These are phyloP conservation scores for Isoperla grammatica DNA, from an alignment of 2,888 invertebrate genomes.

Conservation along the genomic window DNA sequence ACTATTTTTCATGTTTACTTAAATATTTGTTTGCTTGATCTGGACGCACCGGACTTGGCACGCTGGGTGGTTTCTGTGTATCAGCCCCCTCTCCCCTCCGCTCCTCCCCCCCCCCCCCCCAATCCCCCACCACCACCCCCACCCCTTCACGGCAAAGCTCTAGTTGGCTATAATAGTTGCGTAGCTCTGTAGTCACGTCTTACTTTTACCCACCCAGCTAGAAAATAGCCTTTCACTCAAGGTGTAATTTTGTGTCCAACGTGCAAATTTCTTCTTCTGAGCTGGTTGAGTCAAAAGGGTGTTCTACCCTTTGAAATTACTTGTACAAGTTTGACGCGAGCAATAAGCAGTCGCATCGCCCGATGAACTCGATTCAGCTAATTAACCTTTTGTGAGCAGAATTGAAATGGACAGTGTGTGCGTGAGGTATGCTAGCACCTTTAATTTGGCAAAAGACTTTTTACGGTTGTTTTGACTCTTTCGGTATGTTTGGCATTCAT, in stretches of 20 bases:
- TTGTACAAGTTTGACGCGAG: slow-evolving; percentile 9
- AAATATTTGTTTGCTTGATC: too few relatives aligned
- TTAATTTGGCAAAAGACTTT: slow-evolving; percentile 22
- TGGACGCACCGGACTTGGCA: background rate
- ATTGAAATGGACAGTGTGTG: slow-evolving; percentile 20
- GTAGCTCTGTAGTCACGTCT: slow-evolving; percentile 9
- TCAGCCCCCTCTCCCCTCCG: background rate
- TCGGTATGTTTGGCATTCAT: slow-evolving; percentile 25
- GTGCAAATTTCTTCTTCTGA: slow-evolving; percentile 24
- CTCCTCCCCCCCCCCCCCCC: background rate
- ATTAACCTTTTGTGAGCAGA: slow-evolving; percentile 28
- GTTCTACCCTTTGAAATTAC: slow-evolving; percentile 10
- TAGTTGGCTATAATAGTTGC: slow-evolving; percentile 10
- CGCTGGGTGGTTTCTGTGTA: background rate
- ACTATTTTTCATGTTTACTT: too few relatives aligned
- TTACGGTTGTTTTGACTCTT: slow-evolving; percentile 27
- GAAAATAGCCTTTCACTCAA: slow-evolving; percentile 25
- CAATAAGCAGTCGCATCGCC: slow-evolving; percentile 23
- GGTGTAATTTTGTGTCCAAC: slow-evolving; percentile 24
- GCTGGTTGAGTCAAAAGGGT: slow-evolving; percentile 9
- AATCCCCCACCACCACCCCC: background rate
- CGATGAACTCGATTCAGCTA: slow-evolving; percentile 27
- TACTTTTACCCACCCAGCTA: slow-evolving; percentile 13
- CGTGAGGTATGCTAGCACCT: slow-evolving; percentile 14
- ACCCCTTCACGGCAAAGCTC: background rate